Evolutionary conservation across 2,888 invertebrate genomes (phyloP), one percentile per base, ranked within the genome.

Genomic region (Campoplex nolae): DNA sequence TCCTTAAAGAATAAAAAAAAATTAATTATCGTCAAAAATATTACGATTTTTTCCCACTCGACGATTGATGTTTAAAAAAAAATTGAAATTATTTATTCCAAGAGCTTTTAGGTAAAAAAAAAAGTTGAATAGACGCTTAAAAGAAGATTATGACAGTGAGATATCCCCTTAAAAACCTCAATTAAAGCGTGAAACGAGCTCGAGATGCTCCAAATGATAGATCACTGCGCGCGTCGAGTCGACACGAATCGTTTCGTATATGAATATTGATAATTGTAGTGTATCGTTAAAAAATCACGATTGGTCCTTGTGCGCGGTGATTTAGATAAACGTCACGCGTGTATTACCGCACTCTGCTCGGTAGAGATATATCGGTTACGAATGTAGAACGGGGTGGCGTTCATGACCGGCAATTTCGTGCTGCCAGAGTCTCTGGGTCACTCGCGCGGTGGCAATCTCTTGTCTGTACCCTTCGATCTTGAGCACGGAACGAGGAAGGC

Each of bases 401-500:
- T 86, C 83, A 86, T 79, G 83, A 83, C 79, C 86, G 79, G 83
- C 79, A 86, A 86, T 71, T 23, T n/a, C 48, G 35, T 35, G 42
- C 48, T 23, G 23, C 23, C 23, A 23, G 67, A 86, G 77, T 83
- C 78, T 83, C 86, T 76, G 79, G 80, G 75, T 85, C 67, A 74
- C 45, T 71, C 51, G 23, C 23, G 23, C 23, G 23, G 23, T 0
- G 65, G 35, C 42, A 83, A 74, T 83, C 58, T 78, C 77, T 83
- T 74, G 68, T 86, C 51, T 23, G 70, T 16, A 56, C 67, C 54
- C 56, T 70, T 71, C 28, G 58, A 79, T 79, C 58, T 70, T 38
- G 28, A 65, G 74, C 85, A 74, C 78, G 83, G 68, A 83, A 79
- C 68, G 78, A 83, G 83, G 83, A 85, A 85, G 85, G 85, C 77